These are phyloP conservation scores for Penaeus vannamei DNA, from an alignment of 1,140 invertebrate genomes.

Conservation along the genomic window DNA sequence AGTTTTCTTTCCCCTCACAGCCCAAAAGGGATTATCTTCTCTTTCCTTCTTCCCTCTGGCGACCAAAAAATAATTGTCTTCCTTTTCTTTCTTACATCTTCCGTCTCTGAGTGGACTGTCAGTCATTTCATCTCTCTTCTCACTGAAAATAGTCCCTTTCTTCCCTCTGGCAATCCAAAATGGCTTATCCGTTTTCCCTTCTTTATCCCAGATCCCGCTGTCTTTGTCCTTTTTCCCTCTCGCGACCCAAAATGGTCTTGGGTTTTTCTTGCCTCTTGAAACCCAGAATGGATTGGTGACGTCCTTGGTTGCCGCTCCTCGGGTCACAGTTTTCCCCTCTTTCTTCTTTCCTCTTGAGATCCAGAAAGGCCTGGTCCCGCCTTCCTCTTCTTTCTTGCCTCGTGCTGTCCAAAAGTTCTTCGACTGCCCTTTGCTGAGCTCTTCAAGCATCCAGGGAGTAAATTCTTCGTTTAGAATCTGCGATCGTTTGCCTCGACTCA, in stretches of 20 bases:
- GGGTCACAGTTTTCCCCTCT: too few species aligned
- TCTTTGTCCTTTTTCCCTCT: neutral
- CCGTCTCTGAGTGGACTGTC: conserved; percentile 9
- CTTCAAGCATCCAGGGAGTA: too few species aligned
- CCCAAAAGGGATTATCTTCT: neutral
- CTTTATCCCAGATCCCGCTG: neutral
- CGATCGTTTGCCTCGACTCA: too few species aligned
- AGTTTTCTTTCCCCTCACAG: conserved; percentile 24
- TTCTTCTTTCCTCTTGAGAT: too few species aligned
- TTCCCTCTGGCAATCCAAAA: conserved; percentile 55
- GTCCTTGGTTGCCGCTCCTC: too few species aligned
- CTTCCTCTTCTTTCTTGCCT: too few species aligned
- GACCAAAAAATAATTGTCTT: conserved; percentile 12
- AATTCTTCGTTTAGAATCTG: too few species aligned
- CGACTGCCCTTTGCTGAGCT: too few species aligned
- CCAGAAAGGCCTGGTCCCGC: too few species aligned
- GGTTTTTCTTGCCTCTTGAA: too few species aligned
- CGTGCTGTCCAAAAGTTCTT: too few species aligned
- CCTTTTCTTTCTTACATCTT: conserved; percentile 36
- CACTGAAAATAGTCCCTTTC: neutral
- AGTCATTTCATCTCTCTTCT: neutral
- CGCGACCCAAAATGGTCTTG: conserved; percentile 20
- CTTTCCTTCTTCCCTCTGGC: conserved; percentile 27
- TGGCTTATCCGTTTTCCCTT: neutral
- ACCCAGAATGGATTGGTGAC: too few species aligned